Conservation (phyloP, 2,888 invertebrate genomes). For the Dorcus parallelipipedus region DNA sequence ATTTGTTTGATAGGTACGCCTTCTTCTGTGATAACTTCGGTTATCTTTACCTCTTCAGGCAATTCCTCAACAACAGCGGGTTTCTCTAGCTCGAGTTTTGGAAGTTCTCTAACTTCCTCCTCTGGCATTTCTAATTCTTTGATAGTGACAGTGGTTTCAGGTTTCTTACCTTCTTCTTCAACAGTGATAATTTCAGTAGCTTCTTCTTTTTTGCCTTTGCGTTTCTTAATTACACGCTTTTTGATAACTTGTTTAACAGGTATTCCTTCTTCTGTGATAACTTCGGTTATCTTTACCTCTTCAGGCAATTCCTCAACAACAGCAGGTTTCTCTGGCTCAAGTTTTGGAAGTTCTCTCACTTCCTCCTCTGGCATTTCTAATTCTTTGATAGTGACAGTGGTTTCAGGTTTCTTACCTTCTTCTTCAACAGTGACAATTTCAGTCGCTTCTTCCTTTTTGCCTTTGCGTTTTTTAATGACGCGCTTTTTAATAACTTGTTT, state of each 20-base stretch:
- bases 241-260: slow-evolving; percentile 36
- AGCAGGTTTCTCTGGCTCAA: slow-evolving; percentile 31
- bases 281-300: slow-evolving; percentile 43
- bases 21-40: slow-evolving; percentile 32
- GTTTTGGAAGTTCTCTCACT: slow-evolving; percentile 28
- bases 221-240: slow-evolving; percentile 49
- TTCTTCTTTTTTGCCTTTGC: slow-evolving; percentile 46
- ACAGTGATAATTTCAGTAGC: slow-evolving; percentile 50
- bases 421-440: slow-evolving; percentile 38
- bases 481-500: slow-evolving; percentile 29
- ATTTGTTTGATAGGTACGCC: slow-evolving; percentile 34
- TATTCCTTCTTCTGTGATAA: slow-evolving; percentile 35
- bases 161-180: slow-evolving; percentile 40
- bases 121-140: slow-evolving; percentile 9
- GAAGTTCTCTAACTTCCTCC: slow-evolving; percentile 29
- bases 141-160: slow-evolving; percentile 20
- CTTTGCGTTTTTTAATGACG: slow-evolving; percentile 29
- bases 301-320: slow-evolving; percentile 43
- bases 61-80: slow-evolving; percentile 43
- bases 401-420: slow-evolving; percentile 37
- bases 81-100: slow-evolving; percentile 40
- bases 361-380: slow-evolving; percentile 24
- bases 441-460: slow-evolving; percentile 32
- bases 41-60: slow-evolving; percentile 32
- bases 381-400: slow-evolving; percentile 32